Conservation (phyloP, 2,888 invertebrate species). For the Lycia hirtaria region DNA sequence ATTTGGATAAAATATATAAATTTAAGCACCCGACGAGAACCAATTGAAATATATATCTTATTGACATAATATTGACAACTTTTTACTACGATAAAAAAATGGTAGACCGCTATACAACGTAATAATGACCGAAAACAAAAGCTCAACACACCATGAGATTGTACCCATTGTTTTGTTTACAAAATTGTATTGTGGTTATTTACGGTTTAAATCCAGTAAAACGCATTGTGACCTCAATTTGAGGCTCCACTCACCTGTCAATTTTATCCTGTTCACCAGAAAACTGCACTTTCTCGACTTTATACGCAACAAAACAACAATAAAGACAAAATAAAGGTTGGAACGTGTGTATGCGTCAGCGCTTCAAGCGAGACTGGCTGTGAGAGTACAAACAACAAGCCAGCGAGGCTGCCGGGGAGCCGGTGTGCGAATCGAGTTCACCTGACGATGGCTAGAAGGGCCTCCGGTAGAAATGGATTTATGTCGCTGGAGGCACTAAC, state of each 20-base stretch:
- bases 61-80: too few species aligned
- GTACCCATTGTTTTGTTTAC: constrained; percentile 65
- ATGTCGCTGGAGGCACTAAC: constrained; percentile 43
- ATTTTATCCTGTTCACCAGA: constrained; percentile 66
- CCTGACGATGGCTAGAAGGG: constrained; percentile 50
- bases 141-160: constrained; percentile 48
- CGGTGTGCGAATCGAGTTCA: constrained; percentile 70
- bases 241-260: constrained; percentile 71
- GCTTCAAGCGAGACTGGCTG: constrained; percentile 67
- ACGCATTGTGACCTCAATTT: constrained; percentile 59
- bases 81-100: neutral
- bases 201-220: constrained; percentile 17
- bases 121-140: constrained; percentile 67
- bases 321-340: constrained; percentile 32
- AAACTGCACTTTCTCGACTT: constrained; percentile 68
- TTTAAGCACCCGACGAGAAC: too few species aligned
- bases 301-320: constrained; percentile 73
- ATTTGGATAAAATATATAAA: too few species aligned
- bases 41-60: too few species aligned
- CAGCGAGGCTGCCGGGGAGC: constrained; percentile 44
- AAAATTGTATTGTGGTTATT: constrained; percentile 30
- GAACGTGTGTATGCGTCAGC: constrained; percentile 62
- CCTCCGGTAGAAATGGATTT: constrained; percentile 45
- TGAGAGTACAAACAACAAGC: constrained; percentile 19
- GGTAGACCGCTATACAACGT: too few species aligned